A percentile compares a stretch with the other conserved stretches of the same genome.
Evolutionary conservation across 2,888 invertebrate species (phyloP).

Genomic region (Cheiracanthium punctorium): DNA sequence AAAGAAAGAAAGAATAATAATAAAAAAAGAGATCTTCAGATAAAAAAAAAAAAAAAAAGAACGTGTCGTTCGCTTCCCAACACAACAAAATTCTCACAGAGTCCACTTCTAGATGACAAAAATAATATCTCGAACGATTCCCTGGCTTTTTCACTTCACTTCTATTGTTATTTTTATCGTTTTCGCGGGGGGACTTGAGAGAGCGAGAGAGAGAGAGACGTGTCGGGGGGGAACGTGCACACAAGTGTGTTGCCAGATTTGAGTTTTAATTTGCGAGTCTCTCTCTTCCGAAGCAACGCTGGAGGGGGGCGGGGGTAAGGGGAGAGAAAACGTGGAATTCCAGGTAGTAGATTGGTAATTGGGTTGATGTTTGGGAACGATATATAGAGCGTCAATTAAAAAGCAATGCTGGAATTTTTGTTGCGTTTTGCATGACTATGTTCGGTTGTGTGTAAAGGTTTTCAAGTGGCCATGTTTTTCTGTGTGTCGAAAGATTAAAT

Average conservation of each 20-base stretch:
- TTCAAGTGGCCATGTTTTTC: background rate
- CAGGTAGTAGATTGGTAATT: slow-evolving; percentile 4
- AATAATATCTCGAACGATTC: slow-evolving; percentile 15
- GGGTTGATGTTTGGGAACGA: slow-evolving; percentile 1
- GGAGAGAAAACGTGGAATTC: background rate
- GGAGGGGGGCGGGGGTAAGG: too few relatives aligned
- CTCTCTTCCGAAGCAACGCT: too few relatives aligned
- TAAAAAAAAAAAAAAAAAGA: too few relatives aligned
- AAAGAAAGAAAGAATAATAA: slow-evolving; percentile 9
- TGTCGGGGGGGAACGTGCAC: slow-evolving; percentile 5
- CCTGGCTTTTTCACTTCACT: slow-evolving; percentile 43
- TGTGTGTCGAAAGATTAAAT: background rate
- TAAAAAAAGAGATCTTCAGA: too few relatives aligned
- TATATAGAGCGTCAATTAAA: slow-evolving; percentile 17
- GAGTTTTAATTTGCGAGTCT: slow-evolving; percentile 7
- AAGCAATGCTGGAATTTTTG: background rate
- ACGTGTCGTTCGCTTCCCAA: slow-evolving; percentile 49
- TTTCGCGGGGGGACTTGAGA: background rate
- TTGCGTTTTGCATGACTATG: background rate
- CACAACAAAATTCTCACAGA: slow-evolving; percentile 59
- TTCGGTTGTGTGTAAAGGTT: background rate
- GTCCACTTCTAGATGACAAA: slow-evolving; percentile 66
- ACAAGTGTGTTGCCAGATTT: slow-evolving; percentile 15
- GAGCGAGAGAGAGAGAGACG: too few relatives aligned
- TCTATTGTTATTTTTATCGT: slow-evolving; percentile 41